A percentile compares a stretch with the other conserved stretches of the same genome.
Conservation (phyloP, 2,888 invertebrate species). For the Lithophane leautieri region DNA sequence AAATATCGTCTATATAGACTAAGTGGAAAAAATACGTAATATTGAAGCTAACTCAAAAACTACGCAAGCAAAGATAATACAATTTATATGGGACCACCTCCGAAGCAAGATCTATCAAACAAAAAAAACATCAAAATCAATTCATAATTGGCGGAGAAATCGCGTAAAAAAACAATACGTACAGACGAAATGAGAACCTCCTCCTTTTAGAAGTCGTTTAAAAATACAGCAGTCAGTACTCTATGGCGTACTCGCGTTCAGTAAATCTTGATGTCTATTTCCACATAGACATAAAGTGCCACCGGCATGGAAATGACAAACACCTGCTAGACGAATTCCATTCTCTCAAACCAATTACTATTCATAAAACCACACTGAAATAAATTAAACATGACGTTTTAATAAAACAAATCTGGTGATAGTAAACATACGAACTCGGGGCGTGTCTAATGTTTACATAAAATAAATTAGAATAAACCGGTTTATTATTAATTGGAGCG, state of each 20-base stretch:
- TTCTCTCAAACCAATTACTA: constrained; percentile 57
- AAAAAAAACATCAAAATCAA: too few species aligned
- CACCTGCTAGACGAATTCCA: constrained; percentile 33
- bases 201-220: too few species aligned
- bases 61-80: too few species aligned
- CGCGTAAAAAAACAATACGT: too few species aligned
- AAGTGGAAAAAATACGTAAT: too few species aligned
- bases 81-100: too few species aligned
- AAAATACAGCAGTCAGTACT: not conserved
- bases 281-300: constrained; percentile 20
- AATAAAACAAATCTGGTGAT: constrained; percentile 67
- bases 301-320: constrained; percentile 42
- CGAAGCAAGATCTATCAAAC: too few species aligned
- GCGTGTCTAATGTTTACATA: constrained; percentile 76
- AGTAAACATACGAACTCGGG: constrained; percentile 64
- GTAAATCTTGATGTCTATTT: constrained; percentile 22
- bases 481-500: constrained; percentile 84
- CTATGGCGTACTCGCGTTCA: not conserved
- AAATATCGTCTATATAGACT: too few species aligned
- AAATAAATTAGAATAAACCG: constrained; percentile 79
- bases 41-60: too few species aligned
- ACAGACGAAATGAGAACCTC: too few species aligned
- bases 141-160: too few species aligned
- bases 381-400: constrained; percentile 69
- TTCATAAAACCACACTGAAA: constrained; percentile 61